A percentile compares a stretch with the other conserved stretches of the same genome.
These are phyloP conservation scores for Bubo bubo DNA, from an alignment of 2,113 vertebrate species.

Conservation along the genomic window DNA sequence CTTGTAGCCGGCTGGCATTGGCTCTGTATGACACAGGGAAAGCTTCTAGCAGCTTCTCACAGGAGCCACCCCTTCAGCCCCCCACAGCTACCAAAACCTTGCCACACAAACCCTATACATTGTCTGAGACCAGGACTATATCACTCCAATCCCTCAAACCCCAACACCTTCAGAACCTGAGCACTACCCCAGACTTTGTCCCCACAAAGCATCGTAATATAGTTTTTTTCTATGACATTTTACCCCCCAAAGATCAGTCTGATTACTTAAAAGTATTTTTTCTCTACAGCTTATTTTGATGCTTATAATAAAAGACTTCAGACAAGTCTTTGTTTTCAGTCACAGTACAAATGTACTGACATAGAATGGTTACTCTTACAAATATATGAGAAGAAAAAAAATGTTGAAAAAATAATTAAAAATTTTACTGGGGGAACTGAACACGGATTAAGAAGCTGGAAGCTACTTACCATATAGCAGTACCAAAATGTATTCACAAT, in stretches of 20 bases:
- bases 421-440: neutral
- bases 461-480: neutral
- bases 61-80: neutral
- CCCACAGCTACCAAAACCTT: neutral
- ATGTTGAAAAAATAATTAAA: neutral
- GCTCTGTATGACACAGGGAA: rapidly evolving
- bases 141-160: neutral
- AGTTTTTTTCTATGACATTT: neutral
- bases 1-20: rapidly evolving
- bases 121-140: neutral
- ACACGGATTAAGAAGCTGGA: neutral
- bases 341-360: neutral
- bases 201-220: neutral
- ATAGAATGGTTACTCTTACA: neutral
- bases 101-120: neutral
- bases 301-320: neutral
- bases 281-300: neutral
- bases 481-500: conserved; percentile 22
- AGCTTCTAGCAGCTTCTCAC: neutral
- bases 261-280: neutral
- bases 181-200: neutral
- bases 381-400: neutral
- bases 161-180: neutral
- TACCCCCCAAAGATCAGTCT: neutral
- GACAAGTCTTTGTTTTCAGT: neutral